Percentiles rank a stretch among this genome's conserved stretches.
These are phyloP conservation scores for Leucoraja erinaceus DNA, from an alignment of 2,113 vertebrate genomes.

Conservation along the genomic window DNA sequence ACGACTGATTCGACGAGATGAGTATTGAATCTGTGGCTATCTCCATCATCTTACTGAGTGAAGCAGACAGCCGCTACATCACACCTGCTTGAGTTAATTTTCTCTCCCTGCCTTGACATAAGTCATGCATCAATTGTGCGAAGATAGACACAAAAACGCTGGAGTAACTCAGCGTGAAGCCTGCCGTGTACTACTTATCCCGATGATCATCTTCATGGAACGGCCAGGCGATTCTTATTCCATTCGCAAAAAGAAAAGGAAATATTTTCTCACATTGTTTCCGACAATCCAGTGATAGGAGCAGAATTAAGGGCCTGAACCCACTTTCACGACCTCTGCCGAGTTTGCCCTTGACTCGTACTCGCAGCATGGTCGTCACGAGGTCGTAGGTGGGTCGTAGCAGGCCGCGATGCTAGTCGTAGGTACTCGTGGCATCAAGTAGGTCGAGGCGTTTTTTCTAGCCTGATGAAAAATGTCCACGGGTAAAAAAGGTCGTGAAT, in stretches of 20 bases:
- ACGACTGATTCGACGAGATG: background rate
- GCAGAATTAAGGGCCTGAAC: no score
- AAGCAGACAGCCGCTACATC: slow-evolving; percentile 2
- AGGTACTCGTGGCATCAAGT: no score
- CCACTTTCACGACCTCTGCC: no score
- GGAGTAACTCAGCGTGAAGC: no score
- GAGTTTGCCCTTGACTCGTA: no score
- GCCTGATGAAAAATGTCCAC: no score
- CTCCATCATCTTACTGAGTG: background rate
- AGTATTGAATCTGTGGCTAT: slow-evolving; percentile 14
- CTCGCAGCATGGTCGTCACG: no score
- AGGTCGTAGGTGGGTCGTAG: no score
- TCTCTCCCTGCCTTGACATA: background rate
- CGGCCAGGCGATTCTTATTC: background rate
- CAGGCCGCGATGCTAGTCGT: no score
- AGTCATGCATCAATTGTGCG: background rate
- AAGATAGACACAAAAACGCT: no score
- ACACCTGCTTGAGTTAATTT: background rate
- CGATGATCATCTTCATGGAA: background rate
- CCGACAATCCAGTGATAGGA: background rate
- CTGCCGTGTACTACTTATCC: background rate
- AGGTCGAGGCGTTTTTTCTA: no score
- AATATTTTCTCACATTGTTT: background rate
- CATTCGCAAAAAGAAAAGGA: background rate
- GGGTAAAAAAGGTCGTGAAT: no score